These are phyloP conservation scores for Lithophane socia DNA, from an alignment of 2,888 invertebrate species.

Conservation along the genomic window DNA sequence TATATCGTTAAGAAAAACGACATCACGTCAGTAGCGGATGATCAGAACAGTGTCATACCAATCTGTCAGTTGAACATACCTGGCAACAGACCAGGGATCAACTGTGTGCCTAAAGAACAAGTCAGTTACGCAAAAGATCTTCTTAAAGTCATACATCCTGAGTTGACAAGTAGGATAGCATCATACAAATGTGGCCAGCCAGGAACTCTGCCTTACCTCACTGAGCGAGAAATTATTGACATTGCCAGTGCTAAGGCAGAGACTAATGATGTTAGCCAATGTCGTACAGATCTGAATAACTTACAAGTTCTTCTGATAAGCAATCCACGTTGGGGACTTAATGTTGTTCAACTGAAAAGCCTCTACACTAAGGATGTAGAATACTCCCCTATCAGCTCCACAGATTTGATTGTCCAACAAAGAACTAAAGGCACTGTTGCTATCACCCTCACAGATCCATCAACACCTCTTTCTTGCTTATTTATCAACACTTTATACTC, in stretches of 20 bases:
- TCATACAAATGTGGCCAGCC: conserved; percentile 90
- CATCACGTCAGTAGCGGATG: conserved; percentile 88
- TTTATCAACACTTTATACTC: conserved; percentile 91
- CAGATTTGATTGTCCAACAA: conserved; percentile 89
- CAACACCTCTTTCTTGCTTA: conserved; percentile 91
- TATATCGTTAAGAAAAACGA: conserved; percentile 92
- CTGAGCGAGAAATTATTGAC: conserved; percentile 91
- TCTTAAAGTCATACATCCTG: conserved; percentile 92
- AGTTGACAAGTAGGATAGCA: conserved; percentile 91
- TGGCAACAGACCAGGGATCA: conserved; percentile 89
- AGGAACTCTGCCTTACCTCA: conserved; percentile 90
- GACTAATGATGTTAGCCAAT: conserved; percentile 81
- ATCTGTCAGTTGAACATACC: conserved; percentile 89
- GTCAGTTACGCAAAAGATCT: conserved; percentile 92
- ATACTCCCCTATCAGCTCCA: conserved; percentile 75
- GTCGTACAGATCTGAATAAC: conserved; percentile 91
- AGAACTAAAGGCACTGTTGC: conserved; percentile 89
- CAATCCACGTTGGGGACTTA: conserved; percentile 94
- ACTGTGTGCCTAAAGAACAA: conserved; percentile 92
- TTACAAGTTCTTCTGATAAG: conserved; percentile 92
- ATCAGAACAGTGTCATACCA: conserved; percentile 90
- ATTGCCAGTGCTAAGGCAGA: conserved; percentile 84
- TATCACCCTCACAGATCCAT: conserved; percentile 90
- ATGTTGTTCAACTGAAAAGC: conserved; percentile 87
- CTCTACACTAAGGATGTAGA: conserved; percentile 83